These are phyloP conservation scores for Hormaphis cornu DNA, from an alignment of 1,140 invertebrate genomes.

Conservation along the genomic window DNA sequence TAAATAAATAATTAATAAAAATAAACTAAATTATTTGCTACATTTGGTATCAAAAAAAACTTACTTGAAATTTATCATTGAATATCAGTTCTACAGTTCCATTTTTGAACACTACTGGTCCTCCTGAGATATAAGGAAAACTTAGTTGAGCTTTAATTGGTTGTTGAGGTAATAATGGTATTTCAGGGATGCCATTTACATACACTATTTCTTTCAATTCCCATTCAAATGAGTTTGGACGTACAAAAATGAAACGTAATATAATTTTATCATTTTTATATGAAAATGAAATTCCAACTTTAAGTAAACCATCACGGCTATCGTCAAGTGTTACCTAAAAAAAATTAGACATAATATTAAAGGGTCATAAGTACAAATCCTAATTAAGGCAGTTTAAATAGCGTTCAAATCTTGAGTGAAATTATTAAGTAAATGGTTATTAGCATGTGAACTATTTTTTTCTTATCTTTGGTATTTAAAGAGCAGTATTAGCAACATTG, in stretches of 20 bases:
- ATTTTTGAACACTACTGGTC: not conserved
- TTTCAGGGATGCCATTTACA: not conserved
- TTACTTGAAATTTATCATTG: slow-evolving; percentile 4
- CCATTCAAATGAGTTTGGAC: not conserved
- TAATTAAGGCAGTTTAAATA: too few relatives aligned
- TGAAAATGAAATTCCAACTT: not conserved
- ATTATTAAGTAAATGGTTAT: too few relatives aligned
- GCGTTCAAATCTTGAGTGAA: too few relatives aligned
- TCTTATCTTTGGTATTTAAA: too few relatives aligned
- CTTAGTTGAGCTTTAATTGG: not conserved
- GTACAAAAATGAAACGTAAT: slow-evolving; percentile 25
- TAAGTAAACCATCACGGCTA: not conserved
- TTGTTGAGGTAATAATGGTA: not conserved
- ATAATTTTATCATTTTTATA: not conserved
- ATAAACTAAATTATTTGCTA: not conserved
- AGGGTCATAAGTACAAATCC: too few relatives aligned
- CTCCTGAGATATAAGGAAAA: not conserved
- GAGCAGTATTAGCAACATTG: too few relatives aligned
- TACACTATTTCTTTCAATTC: slow-evolving; percentile 11
- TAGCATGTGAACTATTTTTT: too few relatives aligned
- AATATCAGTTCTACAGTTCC: not conserved
- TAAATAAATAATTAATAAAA: too few relatives aligned
- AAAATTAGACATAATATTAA: too few relatives aligned
- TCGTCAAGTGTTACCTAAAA: not conserved
- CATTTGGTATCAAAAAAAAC: not conserved